Base-by-base conservation (phyloP, 2,797 vertebrate species). In the Acestrorhynchus altus region DNA sequence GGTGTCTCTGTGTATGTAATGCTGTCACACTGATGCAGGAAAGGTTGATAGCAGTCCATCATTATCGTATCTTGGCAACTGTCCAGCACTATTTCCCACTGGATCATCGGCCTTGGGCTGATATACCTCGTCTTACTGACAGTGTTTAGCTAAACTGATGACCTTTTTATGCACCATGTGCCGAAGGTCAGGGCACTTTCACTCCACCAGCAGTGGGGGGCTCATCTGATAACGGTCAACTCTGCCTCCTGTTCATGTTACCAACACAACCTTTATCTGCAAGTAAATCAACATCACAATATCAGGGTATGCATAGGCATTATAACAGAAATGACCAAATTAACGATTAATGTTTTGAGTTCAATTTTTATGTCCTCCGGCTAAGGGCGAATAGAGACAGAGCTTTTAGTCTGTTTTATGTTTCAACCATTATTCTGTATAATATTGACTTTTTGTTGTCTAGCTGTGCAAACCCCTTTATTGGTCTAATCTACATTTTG, bases 151-250 rank as follows among this genome's bases (percentile, higher is more conserved):
- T 78, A 80, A 83, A 85, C 24, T 76, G 86, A 88, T 90, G 88
- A 89, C 91, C 92, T 94, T 94, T 93, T 80, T 87, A n/a, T 84
- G 82, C 75, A 57, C 76, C 54, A 47, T 68, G 74, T 78, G 84
- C 76, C 86, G 91, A 93, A 93, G 92, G 91, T 87, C 90, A 92
- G 73, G 76, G 81, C 83, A 82, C 82, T 80, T 80, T 75, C 60
- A 49, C 76, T 73, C 60, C 72, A 70, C 81, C 64, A 56, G n/a
- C 72, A 76, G 1, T 83, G 79, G 77, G 85, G 86, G 20, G 16
- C 86, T 73, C 80, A 54, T 81, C 78, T 83, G 90, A 91, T 91
- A 88, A 85, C 61, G 54, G 75, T 60, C 63, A 59, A 57, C 63
- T 77, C 44, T 56, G 78, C 78, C 78, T 66, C 66, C 59, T 9